Percentiles rank a stretch among this genome's conserved stretches.
Evolutionary conservation across 2,888 invertebrate species (phyloP).

Genomic region (Dicroscelio sp.): DNA sequence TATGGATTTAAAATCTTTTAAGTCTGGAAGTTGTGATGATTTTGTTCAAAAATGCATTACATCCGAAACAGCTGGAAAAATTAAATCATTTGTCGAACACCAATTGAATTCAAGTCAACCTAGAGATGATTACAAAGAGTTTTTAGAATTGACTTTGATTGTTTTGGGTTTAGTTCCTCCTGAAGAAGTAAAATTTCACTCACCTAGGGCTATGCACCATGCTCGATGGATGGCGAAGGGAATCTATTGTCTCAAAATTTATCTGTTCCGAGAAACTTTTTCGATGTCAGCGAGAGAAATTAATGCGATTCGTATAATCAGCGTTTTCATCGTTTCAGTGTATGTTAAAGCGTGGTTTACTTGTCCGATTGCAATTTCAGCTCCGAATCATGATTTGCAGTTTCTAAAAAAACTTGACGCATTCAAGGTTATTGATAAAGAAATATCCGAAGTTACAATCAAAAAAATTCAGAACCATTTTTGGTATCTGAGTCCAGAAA

Average conservation of each 20-base stretch:
- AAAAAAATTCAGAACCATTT: neutral
- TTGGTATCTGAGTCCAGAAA: neutral
- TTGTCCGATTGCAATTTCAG: neutral
- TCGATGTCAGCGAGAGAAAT: conserved; percentile 74
- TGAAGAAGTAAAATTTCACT: neutral
- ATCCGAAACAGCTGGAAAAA: neutral
- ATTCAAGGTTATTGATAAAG: neutral
- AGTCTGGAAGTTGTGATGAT: conserved; percentile 21
- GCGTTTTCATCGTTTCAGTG: conserved; percentile 17
- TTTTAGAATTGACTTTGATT: conserved; percentile 72
- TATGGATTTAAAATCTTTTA: conserved; percentile 1
- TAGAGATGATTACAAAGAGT: conserved; percentile 80
- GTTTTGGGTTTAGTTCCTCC: conserved; percentile 4
- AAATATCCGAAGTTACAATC: neutral
- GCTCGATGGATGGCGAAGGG: conserved; percentile 85
- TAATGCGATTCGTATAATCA: conserved; percentile 41
- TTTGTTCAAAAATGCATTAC: neutral
- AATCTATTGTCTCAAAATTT: conserved; percentile 67
- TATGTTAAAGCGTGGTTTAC: neutral
- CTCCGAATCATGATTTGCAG: neutral
- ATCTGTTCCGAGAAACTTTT: conserved; percentile 81
- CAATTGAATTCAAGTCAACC: conserved; percentile 17
- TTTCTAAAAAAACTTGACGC: neutral
- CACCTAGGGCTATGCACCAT: conserved; percentile 78
- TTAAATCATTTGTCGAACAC: neutral